Evolutionary conservation across 2,888 invertebrate species (phyloP), one percentile per base, ranked within the genome.

Genomic region (Exephanes ischioxanthus): DNA sequence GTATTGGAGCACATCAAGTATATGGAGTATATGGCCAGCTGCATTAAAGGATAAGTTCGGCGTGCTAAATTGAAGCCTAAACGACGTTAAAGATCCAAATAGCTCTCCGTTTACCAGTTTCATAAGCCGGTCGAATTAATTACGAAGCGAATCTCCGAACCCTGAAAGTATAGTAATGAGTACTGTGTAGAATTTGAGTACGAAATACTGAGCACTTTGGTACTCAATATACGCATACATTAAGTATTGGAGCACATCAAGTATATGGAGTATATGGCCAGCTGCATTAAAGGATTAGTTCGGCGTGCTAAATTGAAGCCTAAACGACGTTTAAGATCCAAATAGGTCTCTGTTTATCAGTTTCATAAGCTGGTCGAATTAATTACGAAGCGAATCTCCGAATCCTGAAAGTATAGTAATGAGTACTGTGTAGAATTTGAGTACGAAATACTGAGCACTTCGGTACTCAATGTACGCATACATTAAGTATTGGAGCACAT

Each of bases 121-220:
- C 45, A 16, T 68, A 22, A 58, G 22, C 45, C n/a, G 68, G 48
- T 51, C 16, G 48, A 51, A 68, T 75, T 51, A 75, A 81, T 75
- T 48, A 9, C 16, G 14, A 45, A 55, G 45, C n/a, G 5, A 37
- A 71, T 19, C 19, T 22, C 11, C 33, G 22, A 19, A 71, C 6
- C 22, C n/a, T 14, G 16, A 48, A n/a, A 19, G 70, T n/a, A 45
- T 71, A 7, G 2, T 5, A 7, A 37, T 37, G 37, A 6, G 37
- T 37, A 37, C 37, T 37, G 37, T 7, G 4, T 37, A 37, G 1
- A 7, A 6, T 6, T 37, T 37, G 7, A 7, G 5, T 30, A 22
- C 0, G 6, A 37, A 37, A 37, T 37, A 37, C 5, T 6, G 37
- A 37, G 5, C 37, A 6, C 37, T 5, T 30, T 5, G 5, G 6